Conservation (phyloP, 2,113 vertebrate species). For the Catagonus wagneri region DNA sequence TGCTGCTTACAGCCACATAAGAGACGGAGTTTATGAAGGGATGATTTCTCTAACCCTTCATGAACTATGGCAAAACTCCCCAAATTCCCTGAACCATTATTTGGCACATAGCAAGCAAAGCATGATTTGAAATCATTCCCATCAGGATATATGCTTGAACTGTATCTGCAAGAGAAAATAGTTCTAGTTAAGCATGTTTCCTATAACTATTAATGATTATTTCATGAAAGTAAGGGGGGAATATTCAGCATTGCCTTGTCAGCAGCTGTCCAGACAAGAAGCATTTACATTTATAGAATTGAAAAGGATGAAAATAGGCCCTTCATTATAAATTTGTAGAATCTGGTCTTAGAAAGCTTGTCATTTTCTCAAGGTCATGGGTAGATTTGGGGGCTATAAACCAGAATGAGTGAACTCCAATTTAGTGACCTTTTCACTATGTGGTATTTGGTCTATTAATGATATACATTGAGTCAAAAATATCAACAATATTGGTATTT, state of each 20-base stretch:
- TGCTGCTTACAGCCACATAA: neutral
- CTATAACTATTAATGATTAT: slow-evolving; percentile 7
- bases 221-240: slow-evolving; percentile 53
- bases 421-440: neutral
- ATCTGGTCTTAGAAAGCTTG: neutral
- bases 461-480: neutral
- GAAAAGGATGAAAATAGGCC: neutral
- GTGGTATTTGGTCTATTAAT: slow-evolving; percentile 19
- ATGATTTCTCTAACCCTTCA: neutral
- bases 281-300: neutral
- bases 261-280: neutral
- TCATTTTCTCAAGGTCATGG: neutral
- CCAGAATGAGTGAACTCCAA: neutral
- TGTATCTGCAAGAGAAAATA: slow-evolving; percentile 20
- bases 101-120: neutral
- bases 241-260: neutral
- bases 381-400: neutral
- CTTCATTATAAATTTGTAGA: slow-evolving; percentile 30
- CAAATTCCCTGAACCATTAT: neutral
- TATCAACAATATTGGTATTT: slow-evolving; percentile 1
- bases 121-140: neutral
- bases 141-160: neutral
- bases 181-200: slow-evolving; percentile 37
- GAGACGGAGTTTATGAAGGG: neutral
- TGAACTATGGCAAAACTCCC: neutral